These are phyloP conservation scores for Tetragnatha versicolor DNA, from an alignment of 1,140 invertebrate genomes.

Conservation along the genomic window DNA sequence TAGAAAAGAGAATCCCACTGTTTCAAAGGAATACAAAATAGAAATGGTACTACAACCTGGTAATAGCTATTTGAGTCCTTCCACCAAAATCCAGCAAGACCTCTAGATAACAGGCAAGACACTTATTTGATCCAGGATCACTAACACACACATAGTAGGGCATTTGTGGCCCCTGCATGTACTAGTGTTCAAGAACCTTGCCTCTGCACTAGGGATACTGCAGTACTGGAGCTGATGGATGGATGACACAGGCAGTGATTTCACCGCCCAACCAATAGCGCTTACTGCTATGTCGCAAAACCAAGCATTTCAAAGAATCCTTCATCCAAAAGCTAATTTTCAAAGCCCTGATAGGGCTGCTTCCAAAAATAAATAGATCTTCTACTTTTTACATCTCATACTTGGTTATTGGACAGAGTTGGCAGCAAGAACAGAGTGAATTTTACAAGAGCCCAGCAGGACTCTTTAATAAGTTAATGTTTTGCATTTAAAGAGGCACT, in stretches of 20 bases:
- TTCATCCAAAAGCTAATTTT: too few species aligned
- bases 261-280: not conserved
- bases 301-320: too few species aligned
- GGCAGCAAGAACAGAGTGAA: too few species aligned
- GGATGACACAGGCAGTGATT: slow-evolving; percentile 8
- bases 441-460: too few species aligned
- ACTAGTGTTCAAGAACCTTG: slow-evolving; percentile 21
- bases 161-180: slow-evolving; percentile 5
- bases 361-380: too few species aligned
- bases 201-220: slow-evolving; percentile 32
- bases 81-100: slow-evolving; percentile 18
- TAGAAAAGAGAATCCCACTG: not conserved
- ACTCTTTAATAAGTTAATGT: too few species aligned
- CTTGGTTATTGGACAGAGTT: too few species aligned
- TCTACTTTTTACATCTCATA: too few species aligned
- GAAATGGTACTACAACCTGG: slow-evolving; percentile 36
- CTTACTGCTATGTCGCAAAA: too few species aligned
- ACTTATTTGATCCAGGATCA: slow-evolving; percentile 3
- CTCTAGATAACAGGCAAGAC: slow-evolving; percentile 50
- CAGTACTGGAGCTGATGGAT: slow-evolving; percentile 2
- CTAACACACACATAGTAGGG: slow-evolving; percentile 10
- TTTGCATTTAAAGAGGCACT: slow-evolving; percentile 54
- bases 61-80: not conserved
- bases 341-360: too few species aligned
- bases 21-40: not conserved